Conservation (phyloP, 2,888 invertebrate species). For the Philhelius pedissequus region DNA sequence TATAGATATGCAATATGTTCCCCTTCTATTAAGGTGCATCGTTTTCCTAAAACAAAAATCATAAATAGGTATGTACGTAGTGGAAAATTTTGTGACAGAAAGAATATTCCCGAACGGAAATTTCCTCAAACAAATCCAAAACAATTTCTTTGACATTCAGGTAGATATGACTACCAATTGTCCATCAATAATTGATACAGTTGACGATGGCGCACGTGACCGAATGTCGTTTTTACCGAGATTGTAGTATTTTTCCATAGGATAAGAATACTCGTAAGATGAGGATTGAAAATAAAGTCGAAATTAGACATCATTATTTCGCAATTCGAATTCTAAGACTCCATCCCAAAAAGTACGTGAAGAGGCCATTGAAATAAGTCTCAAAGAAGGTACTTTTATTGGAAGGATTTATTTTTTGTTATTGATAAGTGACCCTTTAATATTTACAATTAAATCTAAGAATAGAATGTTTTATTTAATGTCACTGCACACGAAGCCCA, state of each 20-base stretch:
- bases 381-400: too few relatives aligned
- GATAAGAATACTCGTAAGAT: not conserved
- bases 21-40: not conserved
- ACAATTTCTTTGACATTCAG: not conserved
- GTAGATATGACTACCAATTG: not conserved
- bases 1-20: too few relatives aligned
- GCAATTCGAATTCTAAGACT: not conserved
- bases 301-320: not conserved
- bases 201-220: too few relatives aligned
- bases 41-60: not conserved
- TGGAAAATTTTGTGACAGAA: constrained; percentile 33
- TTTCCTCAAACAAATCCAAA: not conserved
- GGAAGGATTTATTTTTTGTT: too few relatives aligned
- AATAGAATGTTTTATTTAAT: too few relatives aligned
- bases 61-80: not conserved
- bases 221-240: too few relatives aligned
- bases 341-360: not conserved
- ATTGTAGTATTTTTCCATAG: not conserved
- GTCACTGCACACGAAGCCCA: too few relatives aligned
- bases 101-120: not conserved
- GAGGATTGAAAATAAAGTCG: not conserved
- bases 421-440: too few relatives aligned
- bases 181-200: not conserved
- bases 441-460: too few relatives aligned
- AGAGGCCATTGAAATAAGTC: too few relatives aligned